Conservation (phyloP, 2,797 vertebrate genomes). For the Sebastes diploproa region DNA sequence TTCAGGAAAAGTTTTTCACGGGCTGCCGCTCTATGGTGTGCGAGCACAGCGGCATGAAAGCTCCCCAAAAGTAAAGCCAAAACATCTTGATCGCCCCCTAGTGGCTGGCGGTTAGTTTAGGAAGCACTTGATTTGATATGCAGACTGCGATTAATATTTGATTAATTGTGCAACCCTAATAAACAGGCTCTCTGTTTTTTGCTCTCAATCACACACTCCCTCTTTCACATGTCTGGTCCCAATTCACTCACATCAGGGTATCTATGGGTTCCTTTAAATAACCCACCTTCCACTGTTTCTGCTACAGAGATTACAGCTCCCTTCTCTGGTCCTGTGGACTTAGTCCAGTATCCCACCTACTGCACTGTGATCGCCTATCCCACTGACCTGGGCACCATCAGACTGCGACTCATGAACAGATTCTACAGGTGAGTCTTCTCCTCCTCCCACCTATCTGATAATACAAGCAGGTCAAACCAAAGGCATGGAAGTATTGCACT, state of each 20-base stretch:
- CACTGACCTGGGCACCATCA: constrained; percentile 94
- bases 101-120: not conserved
- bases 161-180: not conserved
- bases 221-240: not conserved
- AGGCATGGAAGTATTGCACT: not conserved
- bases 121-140: not conserved
- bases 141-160: not conserved
- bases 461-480: not conserved
- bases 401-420: constrained; percentile 89
- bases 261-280: not conserved
- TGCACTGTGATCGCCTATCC: constrained; percentile 94
- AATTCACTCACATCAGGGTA: not conserved
- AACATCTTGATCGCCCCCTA: not conserved
- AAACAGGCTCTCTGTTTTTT: not conserved
- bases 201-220: not conserved
- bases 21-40: not conserved
- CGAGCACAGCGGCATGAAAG: not conserved
- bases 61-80: not conserved
- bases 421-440: constrained; percentile 90
- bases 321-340: constrained; percentile 94
- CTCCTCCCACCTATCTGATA: not conserved
- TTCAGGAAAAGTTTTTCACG: too few species aligned
- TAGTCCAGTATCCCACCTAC: constrained; percentile 93
- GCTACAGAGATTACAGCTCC: constrained; percentile 90
- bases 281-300: not conserved